These are phyloP conservation scores for Stramonita haemastoma DNA, from an alignment of 2,888 invertebrate species.

Conservation along the genomic window DNA sequence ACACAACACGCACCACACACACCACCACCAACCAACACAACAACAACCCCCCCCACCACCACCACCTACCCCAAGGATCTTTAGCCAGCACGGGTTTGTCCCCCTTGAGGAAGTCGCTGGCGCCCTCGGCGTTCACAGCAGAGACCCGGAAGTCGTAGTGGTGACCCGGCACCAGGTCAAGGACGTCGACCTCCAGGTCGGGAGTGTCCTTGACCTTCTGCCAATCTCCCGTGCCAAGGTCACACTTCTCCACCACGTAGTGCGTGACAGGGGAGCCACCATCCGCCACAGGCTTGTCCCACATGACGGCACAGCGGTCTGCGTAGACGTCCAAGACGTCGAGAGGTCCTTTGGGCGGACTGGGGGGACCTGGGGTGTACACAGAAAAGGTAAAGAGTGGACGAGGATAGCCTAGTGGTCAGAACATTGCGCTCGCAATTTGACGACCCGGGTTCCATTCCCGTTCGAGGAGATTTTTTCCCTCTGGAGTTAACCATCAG, in stretches of 20 bases:
- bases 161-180: conserved; percentile 92
- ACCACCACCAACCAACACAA: not conserved
- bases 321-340: conserved; percentile 93
- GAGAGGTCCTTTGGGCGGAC: conserved; percentile 92
- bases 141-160: conserved; percentile 98
- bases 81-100: conserved; percentile 96
- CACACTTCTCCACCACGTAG: conserved; percentile 95
- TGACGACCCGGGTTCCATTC: too few species aligned
- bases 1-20: not conserved
- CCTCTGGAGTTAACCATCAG: too few species aligned
- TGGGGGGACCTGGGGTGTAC: conserved; percentile 84
- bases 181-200: conserved; percentile 91
- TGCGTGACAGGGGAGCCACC: conserved; percentile 95
- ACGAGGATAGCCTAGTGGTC: too few species aligned
- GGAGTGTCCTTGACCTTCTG: conserved; percentile 83
- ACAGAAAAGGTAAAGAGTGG: too few species aligned
- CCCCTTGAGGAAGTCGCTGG: conserved; percentile 94
- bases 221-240: conserved; percentile 84
- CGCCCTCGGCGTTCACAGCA: conserved; percentile 98
- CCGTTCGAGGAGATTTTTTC: too few species aligned
- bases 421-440: too few species aligned
- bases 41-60: too few species aligned
- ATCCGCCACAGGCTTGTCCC: conserved; percentile 97
- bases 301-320: conserved; percentile 93
- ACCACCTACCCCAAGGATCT: conserved; percentile 93